Conservation (phyloP, 2,888 invertebrate genomes). For the Eristalinus aeneus region DNA sequence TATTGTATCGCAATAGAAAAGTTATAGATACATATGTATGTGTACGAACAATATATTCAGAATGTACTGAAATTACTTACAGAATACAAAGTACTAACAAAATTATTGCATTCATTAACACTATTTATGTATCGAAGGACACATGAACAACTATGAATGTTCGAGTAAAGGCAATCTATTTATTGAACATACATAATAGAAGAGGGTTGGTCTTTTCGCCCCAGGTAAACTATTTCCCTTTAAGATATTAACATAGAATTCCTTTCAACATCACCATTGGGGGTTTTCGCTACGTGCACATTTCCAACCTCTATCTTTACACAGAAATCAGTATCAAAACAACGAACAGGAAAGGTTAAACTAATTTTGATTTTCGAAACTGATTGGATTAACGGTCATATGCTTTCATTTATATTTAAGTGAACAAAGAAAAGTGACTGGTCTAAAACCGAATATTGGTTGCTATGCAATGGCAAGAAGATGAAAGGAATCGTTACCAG, state of each 20-base stretch:
- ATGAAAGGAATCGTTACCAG: not conserved
- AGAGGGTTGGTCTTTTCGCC: slow-evolving; percentile 58
- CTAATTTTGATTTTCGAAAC: slow-evolving; percentile 31
- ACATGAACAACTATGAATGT: not conserved
- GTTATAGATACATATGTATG: not conserved
- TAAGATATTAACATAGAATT: slow-evolving; percentile 63
- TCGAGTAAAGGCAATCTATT: slow-evolving; percentile 68
- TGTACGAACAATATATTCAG: not conserved
- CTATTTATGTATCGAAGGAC: not conserved
- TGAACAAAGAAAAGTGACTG: slow-evolving; percentile 21
- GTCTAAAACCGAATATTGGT: slow-evolving; percentile 9
- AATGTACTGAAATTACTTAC: too few relatives aligned
- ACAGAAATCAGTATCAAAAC: slow-evolving; percentile 29
- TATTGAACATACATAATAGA: slow-evolving; percentile 62
- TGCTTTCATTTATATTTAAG: not conserved
- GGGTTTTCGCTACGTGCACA: slow-evolving; percentile 43
- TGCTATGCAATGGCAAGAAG: not conserved
- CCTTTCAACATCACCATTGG: slow-evolving; percentile 69
- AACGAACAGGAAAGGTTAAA: slow-evolving; percentile 13
- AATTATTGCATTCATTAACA: not conserved
- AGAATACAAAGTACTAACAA: slow-evolving; percentile 24
- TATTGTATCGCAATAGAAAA: not conserved
- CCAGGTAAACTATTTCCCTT: slow-evolving; percentile 56
- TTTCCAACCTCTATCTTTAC: slow-evolving; percentile 24
- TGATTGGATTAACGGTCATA: slow-evolving; percentile 4